A percentile compares a stretch with the other conserved stretches of the same genome.
Evolutionary conservation across 2,888 invertebrate species (phyloP).

Genomic region (Hanleya hanleyi): DNA sequence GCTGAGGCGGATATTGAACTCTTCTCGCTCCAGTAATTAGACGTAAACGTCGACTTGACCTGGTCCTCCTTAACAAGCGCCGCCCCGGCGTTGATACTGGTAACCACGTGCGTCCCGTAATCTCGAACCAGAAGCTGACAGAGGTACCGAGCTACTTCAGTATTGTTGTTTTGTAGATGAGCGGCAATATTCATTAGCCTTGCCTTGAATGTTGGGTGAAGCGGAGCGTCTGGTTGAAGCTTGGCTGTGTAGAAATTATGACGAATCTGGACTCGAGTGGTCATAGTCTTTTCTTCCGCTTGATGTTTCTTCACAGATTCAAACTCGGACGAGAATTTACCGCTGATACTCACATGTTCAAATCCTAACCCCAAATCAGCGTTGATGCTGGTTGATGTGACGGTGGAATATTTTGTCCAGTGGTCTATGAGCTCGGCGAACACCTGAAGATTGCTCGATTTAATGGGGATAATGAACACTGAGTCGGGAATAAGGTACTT

Average conservation of each 20-base stretch:
- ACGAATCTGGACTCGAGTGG: constrained; percentile 46
- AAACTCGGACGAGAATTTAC: constrained; percentile 51
- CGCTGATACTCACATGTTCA: constrained; percentile 43
- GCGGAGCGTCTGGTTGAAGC: constrained; percentile 45
- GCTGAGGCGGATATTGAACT: constrained; percentile 44
- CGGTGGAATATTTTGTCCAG: constrained; percentile 46
- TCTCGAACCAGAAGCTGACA: constrained; percentile 60
- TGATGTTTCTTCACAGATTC: constrained; percentile 43
- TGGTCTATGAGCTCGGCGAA: constrained; percentile 47
- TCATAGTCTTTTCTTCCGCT: constrained; percentile 45
- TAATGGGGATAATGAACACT: constrained; percentile 51
- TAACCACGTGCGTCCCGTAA: constrained; percentile 61
- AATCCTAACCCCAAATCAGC: constrained; percentile 45
- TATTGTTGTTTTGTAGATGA: constrained; percentile 44
- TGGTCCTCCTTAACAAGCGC: constrained; percentile 46
- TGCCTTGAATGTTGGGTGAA: constrained; percentile 42
- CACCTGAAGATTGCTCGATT: constrained; percentile 50
- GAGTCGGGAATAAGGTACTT: constrained; percentile 59
- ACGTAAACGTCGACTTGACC: constrained; percentile 33
- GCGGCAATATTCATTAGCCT: constrained; percentile 54
- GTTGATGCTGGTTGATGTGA: constrained; percentile 48
- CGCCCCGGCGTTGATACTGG: constrained; percentile 55
- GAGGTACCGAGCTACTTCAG: constrained; percentile 52
- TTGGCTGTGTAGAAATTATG: constrained; percentile 43
- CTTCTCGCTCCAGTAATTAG: constrained; percentile 32